Evolutionary conservation across 2,797 vertebrate species (phyloP).

Genomic region (Gambelia wislizenii): DNA sequence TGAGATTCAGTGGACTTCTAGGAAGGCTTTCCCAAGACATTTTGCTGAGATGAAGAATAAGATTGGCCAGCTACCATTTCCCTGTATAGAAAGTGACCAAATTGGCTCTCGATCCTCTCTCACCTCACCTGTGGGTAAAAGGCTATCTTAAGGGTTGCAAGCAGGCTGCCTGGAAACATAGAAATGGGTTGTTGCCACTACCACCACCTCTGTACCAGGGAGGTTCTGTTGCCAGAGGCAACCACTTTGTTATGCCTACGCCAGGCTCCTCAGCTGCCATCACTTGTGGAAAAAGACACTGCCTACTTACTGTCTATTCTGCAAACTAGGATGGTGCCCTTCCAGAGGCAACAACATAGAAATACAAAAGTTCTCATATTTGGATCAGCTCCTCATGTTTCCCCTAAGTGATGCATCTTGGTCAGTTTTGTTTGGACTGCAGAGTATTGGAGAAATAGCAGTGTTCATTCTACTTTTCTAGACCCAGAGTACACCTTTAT

Average conservation of each 20-base stretch:
- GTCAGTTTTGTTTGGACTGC: neutral
- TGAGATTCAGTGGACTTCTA: neutral
- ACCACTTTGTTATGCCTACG: too few relatives aligned
- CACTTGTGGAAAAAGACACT: neutral
- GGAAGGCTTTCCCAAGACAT: too few relatives aligned
- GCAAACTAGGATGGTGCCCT: neutral
- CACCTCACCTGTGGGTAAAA: too few relatives aligned
- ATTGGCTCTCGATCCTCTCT: too few relatives aligned
- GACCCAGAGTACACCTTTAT: neutral
- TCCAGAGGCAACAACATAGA: neutral
- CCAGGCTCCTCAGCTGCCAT: neutral
- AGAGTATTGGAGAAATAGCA: neutral
- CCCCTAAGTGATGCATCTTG: neutral
- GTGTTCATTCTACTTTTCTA: neutral
- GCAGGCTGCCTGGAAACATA: too few relatives aligned
- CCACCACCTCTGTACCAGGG: too few relatives aligned
- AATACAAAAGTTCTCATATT: neutral
- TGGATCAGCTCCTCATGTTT: neutral
- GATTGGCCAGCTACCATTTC: too few relatives aligned
- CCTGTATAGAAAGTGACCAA: too few relatives aligned
- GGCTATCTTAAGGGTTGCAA: too few relatives aligned
- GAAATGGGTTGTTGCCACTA: too few relatives aligned
- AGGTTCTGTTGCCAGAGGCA: too few relatives aligned
- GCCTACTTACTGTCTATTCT: neutral
- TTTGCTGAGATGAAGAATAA: too few relatives aligned